Conservation (phyloP, 2,113 vertebrate genomes). For the Poeciliopsis turrubarensis region DNA sequence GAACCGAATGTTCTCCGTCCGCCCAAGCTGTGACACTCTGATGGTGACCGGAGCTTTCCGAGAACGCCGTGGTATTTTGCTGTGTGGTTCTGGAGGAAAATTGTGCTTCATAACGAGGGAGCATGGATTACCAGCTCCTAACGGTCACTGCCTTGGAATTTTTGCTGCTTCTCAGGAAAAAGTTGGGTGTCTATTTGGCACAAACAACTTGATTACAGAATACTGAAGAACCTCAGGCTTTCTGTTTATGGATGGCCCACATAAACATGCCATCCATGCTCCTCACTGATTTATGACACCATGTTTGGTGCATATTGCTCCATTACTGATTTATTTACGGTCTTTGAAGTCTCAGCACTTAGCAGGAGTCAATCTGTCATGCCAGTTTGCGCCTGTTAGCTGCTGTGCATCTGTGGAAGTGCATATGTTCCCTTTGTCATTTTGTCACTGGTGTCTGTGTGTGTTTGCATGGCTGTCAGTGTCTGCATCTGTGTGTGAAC, state of each 20-base stretch:
- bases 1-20: constrained; percentile 69
- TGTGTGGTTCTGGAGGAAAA: constrained; percentile 30
- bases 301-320: constrained; percentile 48
- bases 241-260: constrained; percentile 62
- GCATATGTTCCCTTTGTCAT: constrained; percentile 18
- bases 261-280: constrained; percentile 62
- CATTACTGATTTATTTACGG: constrained; percentile 65
- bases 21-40: constrained; percentile 42
- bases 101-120: constrained; percentile 22
- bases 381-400: constrained; percentile 21
- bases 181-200: constrained; percentile 15
- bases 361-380: constrained; percentile 58
- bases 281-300: constrained; percentile 52
- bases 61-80: constrained; percentile 51
- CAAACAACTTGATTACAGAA: constrained; percentile 60
- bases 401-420: constrained; percentile 11
- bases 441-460: constrained; percentile 8
- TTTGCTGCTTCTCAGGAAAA: constrained; percentile 38
- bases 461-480: constrained; percentile 10
- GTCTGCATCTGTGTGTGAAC: constrained; percentile 22
- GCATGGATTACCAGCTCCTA: constrained; percentile 6
- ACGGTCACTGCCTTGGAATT: constrained; percentile 61
- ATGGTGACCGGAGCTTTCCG: constrained; percentile 53
- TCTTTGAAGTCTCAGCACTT: constrained; percentile 49
- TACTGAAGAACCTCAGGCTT: constrained; percentile 56